Conservation (phyloP, 2,797 vertebrate species). For the Pangasius sanitwongsei region DNA sequence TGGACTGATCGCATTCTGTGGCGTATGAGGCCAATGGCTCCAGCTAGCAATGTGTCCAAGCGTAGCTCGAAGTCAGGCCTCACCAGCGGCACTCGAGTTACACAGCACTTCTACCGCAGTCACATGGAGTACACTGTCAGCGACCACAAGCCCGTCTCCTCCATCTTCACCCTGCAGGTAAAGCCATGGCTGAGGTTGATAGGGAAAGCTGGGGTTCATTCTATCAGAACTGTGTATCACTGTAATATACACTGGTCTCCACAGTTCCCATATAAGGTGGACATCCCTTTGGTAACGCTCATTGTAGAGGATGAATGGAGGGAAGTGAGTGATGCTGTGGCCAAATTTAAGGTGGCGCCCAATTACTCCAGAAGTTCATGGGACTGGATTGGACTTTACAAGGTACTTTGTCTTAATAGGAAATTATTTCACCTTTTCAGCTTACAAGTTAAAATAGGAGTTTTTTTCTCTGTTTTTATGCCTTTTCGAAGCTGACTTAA, state of each 20-base stretch:
- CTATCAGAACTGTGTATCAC: neutral
- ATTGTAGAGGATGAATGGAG: slow-evolving; percentile 93
- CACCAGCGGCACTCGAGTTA: slow-evolving; percentile 79
- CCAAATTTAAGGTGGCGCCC: slow-evolving; percentile 80
- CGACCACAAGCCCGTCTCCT: slow-evolving; percentile 95
- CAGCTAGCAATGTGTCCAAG: slow-evolving; percentile 60
- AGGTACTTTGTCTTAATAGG: slow-evolving; percentile 71
- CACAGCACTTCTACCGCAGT: slow-evolving; percentile 90
- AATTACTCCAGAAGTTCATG: slow-evolving; percentile 91
- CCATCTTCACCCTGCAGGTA: slow-evolving; percentile 93
- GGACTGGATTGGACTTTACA: slow-evolving; percentile 98
- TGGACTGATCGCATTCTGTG: slow-evolving; percentile 98
- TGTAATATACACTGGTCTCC: slow-evolving; percentile 19
- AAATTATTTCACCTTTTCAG: neutral
- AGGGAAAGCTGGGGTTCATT: neutral
- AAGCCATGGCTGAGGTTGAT: neutral
- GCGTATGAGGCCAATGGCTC: slow-evolving; percentile 81
- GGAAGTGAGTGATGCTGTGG: slow-evolving; percentile 82
- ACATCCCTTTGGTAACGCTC: slow-evolving; percentile 83
- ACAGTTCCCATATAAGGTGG: slow-evolving; percentile 89
- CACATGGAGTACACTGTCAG: slow-evolving; percentile 93
- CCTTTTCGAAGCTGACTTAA: neutral
- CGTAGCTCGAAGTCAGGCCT: slow-evolving; percentile 70
- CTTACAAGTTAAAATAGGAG: neutral
- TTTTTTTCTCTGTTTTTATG: neutral